phyloP scores from a whole-genome alignment of 2,797 vertebrate genomes.

The Phrynocephalus vlangalii region DNA sequence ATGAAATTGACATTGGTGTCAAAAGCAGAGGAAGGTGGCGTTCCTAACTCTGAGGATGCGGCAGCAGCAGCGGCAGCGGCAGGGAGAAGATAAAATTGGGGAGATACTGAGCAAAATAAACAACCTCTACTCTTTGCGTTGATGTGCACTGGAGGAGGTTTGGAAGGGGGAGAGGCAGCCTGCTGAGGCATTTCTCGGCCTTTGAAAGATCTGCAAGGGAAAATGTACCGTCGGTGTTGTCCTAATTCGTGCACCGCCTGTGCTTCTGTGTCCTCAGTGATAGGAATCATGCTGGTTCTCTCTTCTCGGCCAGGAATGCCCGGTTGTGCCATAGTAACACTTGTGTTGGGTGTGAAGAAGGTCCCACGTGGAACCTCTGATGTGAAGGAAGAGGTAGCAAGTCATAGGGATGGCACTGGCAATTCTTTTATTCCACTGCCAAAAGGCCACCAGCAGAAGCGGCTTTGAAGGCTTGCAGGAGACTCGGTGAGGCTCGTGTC shows the following conservation, averaged over 20 bases:
- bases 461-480: too few relatives aligned
- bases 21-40: neutral
- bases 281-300: neutral
- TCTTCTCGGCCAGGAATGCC: neutral
- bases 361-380: neutral
- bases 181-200: neutral
- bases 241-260: neutral
- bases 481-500: too few relatives aligned
- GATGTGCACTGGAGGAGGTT: neutral
- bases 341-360: neutral
- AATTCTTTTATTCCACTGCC: too few relatives aligned
- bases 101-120: too few relatives aligned
- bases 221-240: neutral
- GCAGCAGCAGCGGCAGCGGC: neutral
- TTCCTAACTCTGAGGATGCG: neutral
- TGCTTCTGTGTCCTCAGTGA: neutral
- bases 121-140: too few relatives aligned
- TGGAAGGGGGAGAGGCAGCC: too few relatives aligned
- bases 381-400: neutral
- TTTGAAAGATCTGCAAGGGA: neutral
- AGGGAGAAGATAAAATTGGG: neutral
- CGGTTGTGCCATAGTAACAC: neutral
- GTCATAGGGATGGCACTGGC: neutral
- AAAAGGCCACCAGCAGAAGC: too few relatives aligned
- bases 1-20: neutral